phyloP scores from a whole-genome alignment of 2,797 vertebrate species.

The Gastrophryne carolinensis region DNA sequence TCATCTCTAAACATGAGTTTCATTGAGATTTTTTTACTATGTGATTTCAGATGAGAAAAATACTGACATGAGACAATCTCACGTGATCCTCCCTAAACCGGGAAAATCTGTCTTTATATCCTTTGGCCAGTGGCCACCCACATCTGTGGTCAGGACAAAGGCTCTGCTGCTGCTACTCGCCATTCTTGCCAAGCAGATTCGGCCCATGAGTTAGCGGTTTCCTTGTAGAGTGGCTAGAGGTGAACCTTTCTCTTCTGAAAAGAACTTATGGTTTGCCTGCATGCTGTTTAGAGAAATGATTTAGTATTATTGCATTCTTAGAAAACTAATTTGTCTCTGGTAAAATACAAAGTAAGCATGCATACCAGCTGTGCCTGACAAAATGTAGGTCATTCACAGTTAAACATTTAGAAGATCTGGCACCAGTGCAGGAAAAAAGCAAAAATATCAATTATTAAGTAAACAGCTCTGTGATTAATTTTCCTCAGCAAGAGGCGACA shows the following conservation, averaged over 20 bases:
- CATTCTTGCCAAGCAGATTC: not conserved
- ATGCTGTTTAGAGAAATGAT: not conserved
- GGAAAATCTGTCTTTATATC: not conserved
- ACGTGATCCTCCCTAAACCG: not conserved
- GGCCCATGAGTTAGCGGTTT: not conserved
- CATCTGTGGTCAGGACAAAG: not conserved
- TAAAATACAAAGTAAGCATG: conserved; percentile 4
- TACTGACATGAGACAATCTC: not conserved
- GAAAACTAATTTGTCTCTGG: conserved; percentile 12
- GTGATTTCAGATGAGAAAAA: not conserved
- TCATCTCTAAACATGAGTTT: too few species aligned
- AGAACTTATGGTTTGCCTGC: too few species aligned
- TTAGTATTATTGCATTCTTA: not conserved
- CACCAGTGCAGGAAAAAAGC: not conserved
- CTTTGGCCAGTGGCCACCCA: not conserved
- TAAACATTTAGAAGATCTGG: conserved; percentile 36
- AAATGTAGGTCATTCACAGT: conserved; percentile 47
- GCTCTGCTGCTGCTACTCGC: not conserved
- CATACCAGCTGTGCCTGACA: conserved; percentile 31
- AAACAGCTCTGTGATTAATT: conserved; percentile 40
- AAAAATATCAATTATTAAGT: conserved; percentile 27
- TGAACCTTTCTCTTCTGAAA: not conserved
- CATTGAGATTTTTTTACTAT: too few species aligned
- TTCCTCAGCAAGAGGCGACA: conserved; percentile 14
- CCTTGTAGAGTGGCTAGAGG: not conserved